Evolutionary conservation across 2,888 invertebrate genomes (phyloP), one percentile per base, ranked within the genome.

Genomic region (Hyppa rectilinea): DNA sequence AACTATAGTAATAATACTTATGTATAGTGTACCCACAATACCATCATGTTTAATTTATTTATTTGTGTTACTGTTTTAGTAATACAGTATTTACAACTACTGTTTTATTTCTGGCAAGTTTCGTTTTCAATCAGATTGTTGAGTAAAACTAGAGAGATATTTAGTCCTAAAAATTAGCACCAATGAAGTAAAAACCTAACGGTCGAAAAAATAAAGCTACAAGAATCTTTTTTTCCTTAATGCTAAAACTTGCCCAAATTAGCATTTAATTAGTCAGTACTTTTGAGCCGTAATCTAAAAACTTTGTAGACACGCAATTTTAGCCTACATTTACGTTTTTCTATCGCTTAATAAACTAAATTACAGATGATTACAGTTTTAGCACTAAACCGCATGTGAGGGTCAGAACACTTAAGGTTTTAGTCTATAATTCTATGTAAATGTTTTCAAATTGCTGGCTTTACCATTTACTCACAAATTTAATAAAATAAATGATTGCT

Each of bases 351-450:
- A 55, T 73, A 50, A 63, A 61, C 34, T 29, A 71, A 77, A 83
- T 82, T 71, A 64, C 38, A n/a, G 53, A 69, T 55, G 61, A 70
- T 83, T 83, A 83, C 26, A 36, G 65, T 69, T 79, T 75, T 36
- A 72, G 50, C 45, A 53, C 66, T 72, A 59, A 76, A 58, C 59
- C 59, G 59, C 56, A 64, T 67, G 58, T 70, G 73, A 66, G 52
- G 40, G 36, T 61, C 36, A 62, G 60, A 31, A 45, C 67, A 53
- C 58, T 73, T 72, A 29, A 4, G 14, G 20, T 14, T 49, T n/a
- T 14, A 53, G 36, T 50, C 60, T 73, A 47, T 71, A 83, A 77
- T 73, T 80, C 73, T 36, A 81, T 83, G 81, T 47, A 3, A 71
- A 80, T 76, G n/a, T 56, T 70, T 70, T 59, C 26, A 52, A 70